Evolutionary conservation across 37 sponge, comb jelly and placozoan species (phyloP).

Genomic region (Tethya wilhelma): DNA sequence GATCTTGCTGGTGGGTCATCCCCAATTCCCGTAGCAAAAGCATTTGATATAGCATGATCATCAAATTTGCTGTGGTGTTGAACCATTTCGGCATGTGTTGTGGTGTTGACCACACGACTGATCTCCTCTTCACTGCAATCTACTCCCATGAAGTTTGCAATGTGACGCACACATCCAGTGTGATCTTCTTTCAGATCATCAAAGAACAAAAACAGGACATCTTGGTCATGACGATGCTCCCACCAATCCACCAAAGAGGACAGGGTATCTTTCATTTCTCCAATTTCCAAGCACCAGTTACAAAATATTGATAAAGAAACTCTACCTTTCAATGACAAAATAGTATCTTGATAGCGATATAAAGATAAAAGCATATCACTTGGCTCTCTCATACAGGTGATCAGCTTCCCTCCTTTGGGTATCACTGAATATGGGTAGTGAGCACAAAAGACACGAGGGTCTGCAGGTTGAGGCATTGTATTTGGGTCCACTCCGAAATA

Average conservation of each 20-base stretch:
- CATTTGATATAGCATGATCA: background rate
- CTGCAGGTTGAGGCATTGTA: background rate
- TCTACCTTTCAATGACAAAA: background rate
- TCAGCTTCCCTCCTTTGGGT: background rate
- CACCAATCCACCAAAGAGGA: too few relatives aligned
- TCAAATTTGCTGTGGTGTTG: conserved; percentile 13
- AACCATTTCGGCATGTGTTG: too few relatives aligned
- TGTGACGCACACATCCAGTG: too few relatives aligned
- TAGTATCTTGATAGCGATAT: background rate
- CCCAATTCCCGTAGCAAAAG: background rate
- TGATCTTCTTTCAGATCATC: too few relatives aligned
- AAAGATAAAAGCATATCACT: background rate
- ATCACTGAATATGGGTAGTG: background rate
- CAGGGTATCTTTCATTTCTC: too few relatives aligned
- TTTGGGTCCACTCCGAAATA: background rate
- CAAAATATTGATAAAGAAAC: background rate
- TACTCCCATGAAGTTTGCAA: too few relatives aligned
- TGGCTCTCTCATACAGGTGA: background rate
- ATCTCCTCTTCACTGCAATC: conserved; percentile 20
- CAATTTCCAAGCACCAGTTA: background rate
- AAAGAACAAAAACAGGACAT: too few relatives aligned
- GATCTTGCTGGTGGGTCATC: conserved; percentile 6
- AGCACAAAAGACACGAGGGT: background rate
- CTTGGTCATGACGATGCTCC: too few relatives aligned
- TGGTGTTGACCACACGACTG: conserved; percentile 19